Evolutionary conservation across 2,797 vertebrate genomes (phyloP).

Genomic region (Sebastes steindachneri): DNA sequence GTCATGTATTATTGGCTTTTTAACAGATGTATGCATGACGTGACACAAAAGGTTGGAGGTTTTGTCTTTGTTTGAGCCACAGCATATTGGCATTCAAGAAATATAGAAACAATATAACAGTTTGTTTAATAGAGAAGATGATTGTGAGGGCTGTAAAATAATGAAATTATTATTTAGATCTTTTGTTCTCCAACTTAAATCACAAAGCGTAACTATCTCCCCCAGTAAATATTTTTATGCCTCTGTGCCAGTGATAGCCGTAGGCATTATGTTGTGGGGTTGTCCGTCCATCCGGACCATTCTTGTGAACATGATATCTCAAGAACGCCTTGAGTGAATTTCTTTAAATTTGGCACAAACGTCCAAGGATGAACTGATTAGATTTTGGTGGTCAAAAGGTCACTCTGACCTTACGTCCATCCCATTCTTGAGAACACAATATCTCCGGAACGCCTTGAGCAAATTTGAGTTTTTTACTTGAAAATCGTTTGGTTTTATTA

Average conservation of each 20-base stretch:
- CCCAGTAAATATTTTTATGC: neutral
- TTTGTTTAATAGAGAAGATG: neutral
- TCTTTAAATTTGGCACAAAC: no score
- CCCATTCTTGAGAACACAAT: no score
- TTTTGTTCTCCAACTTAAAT: neutral
- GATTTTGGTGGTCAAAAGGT: no score
- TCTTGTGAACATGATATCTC: no score
- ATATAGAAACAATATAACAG: neutral
- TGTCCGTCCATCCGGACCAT: no score
- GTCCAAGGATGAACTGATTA: neutral
- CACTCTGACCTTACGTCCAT: no score
- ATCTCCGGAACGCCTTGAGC: no score
- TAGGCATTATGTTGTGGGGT: fast-evolving
- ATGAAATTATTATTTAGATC: neutral
- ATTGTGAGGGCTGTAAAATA: neutral
- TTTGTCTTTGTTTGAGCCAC: constrained; percentile 13
- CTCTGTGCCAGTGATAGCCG: fast-evolving
- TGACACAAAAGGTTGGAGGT: constrained; percentile 27
- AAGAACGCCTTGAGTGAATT: no score
- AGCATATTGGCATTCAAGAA: neutral
- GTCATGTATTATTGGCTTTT: constrained; percentile 60
- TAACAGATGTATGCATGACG: constrained; percentile 41
- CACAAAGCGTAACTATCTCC: neutral
- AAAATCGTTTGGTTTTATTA: no score
- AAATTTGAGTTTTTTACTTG: no score